These are phyloP conservation scores for Colinus virginianus DNA, from an alignment of 2,113 vertebrate species.

Conservation along the genomic window DNA sequence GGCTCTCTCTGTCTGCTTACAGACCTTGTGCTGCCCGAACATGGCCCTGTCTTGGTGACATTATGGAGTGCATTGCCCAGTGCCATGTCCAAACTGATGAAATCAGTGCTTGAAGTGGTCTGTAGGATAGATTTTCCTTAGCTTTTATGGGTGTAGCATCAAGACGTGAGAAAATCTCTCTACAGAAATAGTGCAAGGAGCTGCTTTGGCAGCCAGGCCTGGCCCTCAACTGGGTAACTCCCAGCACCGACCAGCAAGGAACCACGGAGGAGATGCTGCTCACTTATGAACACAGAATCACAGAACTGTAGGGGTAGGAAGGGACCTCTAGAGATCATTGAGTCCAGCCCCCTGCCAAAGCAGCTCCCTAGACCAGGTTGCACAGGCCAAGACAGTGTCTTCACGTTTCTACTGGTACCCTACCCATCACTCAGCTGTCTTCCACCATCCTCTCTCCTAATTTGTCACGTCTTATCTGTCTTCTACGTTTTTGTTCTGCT, in stretches of 20 bases:
- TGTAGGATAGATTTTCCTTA: background rate
- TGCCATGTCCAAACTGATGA: background rate
- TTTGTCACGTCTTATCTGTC: constrained; percentile 23
- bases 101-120: background rate
- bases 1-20: background rate
- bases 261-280: background rate
- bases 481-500: constrained; percentile 3
- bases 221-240: background rate
- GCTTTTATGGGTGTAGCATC: background rate
- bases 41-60: background rate
- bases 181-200: background rate
- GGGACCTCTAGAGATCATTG: too few species aligned
- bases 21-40: background rate
- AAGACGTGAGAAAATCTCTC: background rate
- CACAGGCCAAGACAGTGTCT: background rate
- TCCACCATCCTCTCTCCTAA: background rate
- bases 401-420: background rate
- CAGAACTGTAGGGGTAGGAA: too few species aligned
- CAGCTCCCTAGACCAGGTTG: too few species aligned
- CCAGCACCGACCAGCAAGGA: background rate
- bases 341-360: too few species aligned
- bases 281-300: too few species aligned
- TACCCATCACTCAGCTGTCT: constrained; percentile 25
- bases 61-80: background rate
- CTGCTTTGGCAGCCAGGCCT: background rate